Percentiles rank a stretch among this genome's conserved stretches.
Conservation (phyloP, 2,113 vertebrate species). For the Percopsis transmontana region DNA sequence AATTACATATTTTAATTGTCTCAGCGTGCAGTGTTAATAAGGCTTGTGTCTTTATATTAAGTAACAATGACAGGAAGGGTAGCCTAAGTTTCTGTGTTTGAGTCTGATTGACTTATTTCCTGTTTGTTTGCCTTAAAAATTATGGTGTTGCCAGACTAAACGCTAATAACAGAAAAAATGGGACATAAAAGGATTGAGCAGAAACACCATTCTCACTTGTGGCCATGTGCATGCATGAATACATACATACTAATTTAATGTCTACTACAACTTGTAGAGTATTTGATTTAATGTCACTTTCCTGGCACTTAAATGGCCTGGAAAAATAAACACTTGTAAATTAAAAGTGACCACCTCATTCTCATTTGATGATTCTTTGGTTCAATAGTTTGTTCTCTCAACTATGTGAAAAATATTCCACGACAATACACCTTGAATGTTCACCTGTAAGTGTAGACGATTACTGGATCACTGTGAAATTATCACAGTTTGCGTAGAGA, state of each 20-base stretch:
- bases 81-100: not conserved
- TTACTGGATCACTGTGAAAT: no score
- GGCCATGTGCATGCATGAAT: no score
- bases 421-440: not conserved
- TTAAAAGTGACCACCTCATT: not conserved
- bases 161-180: not conserved
- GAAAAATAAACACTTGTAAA: not conserved
- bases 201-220: not conserved
- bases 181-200: not conserved
- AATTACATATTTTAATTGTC: conserved; percentile 16
- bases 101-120: no score
- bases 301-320: conserved; percentile 21
- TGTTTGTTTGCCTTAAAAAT: conserved; percentile 60
- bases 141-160: conserved; percentile 42
- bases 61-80: conserved; percentile 7
- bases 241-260: no score
- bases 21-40: conserved; percentile 5
- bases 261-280: not conserved
- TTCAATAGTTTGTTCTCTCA: not conserved
- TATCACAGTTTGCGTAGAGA: not conserved
- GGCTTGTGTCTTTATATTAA: not conserved
- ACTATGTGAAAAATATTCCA: not conserved
- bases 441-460: not conserved
- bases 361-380: not conserved
- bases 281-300: conserved; percentile 2